phyloP scores from a whole-genome alignment of 2,113 vertebrate species.

The Neodon shergylaensis region DNA sequence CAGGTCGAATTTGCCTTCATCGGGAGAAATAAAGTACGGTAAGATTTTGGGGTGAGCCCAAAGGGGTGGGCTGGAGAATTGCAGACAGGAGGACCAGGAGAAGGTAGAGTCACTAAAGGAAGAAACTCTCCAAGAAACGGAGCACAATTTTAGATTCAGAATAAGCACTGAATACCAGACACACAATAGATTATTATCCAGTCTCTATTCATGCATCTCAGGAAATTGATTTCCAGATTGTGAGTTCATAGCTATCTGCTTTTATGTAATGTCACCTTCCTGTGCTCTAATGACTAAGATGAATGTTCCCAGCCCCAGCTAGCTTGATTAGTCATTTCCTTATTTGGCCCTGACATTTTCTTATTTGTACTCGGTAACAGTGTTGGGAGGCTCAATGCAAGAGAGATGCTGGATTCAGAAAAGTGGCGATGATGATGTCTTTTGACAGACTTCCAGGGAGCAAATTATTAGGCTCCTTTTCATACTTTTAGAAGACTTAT shows the following conservation, averaged over 20 bases:
- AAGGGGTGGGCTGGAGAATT: not conserved
- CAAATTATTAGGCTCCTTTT: slow-evolving; percentile 40
- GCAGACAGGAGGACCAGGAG: not conserved
- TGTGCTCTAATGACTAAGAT: slow-evolving; percentile 66
- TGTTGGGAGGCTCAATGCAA: not conserved
- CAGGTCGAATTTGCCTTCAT: not conserved
- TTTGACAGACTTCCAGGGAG: slow-evolving; percentile 42
- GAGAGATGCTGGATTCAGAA: not conserved
- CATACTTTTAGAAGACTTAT: not conserved
- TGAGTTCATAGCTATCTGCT: slow-evolving; percentile 57
- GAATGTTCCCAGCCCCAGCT: not conserved
- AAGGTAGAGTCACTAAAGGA: not conserved
- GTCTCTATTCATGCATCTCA: slow-evolving; percentile 46
- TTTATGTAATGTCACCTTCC: slow-evolving; percentile 61
- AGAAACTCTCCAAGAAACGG: not conserved
- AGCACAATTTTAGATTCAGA: slow-evolving; percentile 1
- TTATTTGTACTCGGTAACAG: slow-evolving; percentile 63
- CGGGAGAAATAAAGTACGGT: not conserved
- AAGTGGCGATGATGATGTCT: slow-evolving; percentile 16
- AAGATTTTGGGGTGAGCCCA: not conserved
- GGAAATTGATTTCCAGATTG: slow-evolving; percentile 62
- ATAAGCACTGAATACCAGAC: slow-evolving; percentile 32
- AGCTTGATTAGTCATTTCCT: slow-evolving; percentile 64
- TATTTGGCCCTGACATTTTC: slow-evolving; percentile 65
- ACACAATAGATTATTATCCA: slow-evolving; percentile 59